A percentile compares a stretch with the other conserved stretches of the same genome.
Evolutionary conservation across 2,888 invertebrate species (phyloP).

Genomic region (Drosophila yooni): DNA sequence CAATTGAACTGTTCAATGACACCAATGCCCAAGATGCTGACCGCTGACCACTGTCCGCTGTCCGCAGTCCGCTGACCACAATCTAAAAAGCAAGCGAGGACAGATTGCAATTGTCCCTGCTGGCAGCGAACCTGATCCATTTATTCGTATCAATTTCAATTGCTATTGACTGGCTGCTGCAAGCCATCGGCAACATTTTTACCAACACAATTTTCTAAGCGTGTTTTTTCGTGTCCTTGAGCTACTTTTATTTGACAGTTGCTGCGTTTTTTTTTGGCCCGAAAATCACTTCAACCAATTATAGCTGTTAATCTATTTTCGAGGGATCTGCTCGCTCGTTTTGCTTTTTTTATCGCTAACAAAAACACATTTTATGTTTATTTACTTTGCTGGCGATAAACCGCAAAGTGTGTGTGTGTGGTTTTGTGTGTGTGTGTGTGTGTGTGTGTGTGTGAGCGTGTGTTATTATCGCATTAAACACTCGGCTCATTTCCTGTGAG

Average conservation of each 20-base stretch:
- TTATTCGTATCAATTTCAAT: conserved; percentile 59
- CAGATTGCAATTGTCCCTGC: conserved; percentile 32
- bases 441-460: conserved; percentile 5
- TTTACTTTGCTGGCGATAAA: conserved; percentile 60
- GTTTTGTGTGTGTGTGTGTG: not conserved
- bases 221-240: conserved; percentile 33
- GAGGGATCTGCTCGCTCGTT: not conserved
- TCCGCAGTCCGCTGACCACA: conserved; percentile 11
- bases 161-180: conserved; percentile 16
- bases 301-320: conserved; percentile 65
- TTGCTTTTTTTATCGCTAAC: conserved; percentile 22
- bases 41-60: conserved; percentile 2
- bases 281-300: conserved; percentile 73
- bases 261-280: conserved; percentile 16
- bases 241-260: conserved; percentile 49
- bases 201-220: not conserved
- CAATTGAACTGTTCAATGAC: conserved; percentile 37
- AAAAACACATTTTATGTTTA: conserved; percentile 53
- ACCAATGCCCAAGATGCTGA: conserved; percentile 32
- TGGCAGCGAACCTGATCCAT: conserved; percentile 32
- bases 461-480: conserved; percentile 30
- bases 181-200: conserved; percentile 33
- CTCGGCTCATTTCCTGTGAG: conserved; percentile 27
- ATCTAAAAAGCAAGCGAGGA: conserved; percentile 36
- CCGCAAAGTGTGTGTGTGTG: conserved; percentile 15